Conservation (phyloP, 2,888 invertebrate species). For the Macaria notata region DNA sequence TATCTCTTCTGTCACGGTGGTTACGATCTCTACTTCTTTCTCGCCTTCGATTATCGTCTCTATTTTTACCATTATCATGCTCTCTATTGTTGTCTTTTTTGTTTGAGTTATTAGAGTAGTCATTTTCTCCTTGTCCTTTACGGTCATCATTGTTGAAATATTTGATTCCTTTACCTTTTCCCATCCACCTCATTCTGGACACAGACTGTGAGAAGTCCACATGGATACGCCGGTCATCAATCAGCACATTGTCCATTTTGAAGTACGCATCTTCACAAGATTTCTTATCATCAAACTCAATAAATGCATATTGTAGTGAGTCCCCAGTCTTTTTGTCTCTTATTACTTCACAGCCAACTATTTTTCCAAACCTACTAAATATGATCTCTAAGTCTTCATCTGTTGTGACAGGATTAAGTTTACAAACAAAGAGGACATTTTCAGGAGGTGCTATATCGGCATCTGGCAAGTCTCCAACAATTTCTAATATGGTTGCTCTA, state of each 20-base stretch:
- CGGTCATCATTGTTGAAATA: constrained; percentile 68
- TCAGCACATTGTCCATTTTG: constrained; percentile 99
- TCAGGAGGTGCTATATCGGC: constrained; percentile 99
- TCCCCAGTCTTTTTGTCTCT: constrained; percentile 95
- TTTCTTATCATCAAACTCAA: constrained; percentile 96
- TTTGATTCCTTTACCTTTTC: constrained; percentile 91
- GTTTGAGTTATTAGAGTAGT: constrained; percentile 7
- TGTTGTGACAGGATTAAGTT: constrained; percentile 98
- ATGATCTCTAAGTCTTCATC: constrained; percentile 99
- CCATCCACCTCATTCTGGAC: constrained; percentile 95
- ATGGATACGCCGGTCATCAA: constrained; percentile 99
- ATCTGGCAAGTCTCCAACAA: constrained; percentile 98
- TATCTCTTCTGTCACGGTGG: constrained; percentile 35
- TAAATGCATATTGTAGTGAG: constrained; percentile 99
- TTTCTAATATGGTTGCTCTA: constrained; percentile 97
- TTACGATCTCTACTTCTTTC: constrained; percentile 20
- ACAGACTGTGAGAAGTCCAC: constrained; percentile 99
- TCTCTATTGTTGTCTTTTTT: constrained; percentile 33
- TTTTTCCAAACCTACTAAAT: constrained; percentile 97
- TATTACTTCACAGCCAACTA: constrained; percentile 97
- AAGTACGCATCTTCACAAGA: constrained; percentile 99
- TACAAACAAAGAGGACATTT: constrained; percentile 99
- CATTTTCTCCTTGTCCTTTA: constrained; percentile 2
- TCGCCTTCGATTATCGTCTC: constrained; percentile 10
- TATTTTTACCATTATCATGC: constrained; percentile 12